Evolutionary conservation across 2,113 vertebrate genomes (phyloP), one percentile per base, ranked within the genome.

Genomic region (Nyctereutes procyonoides): DNA sequence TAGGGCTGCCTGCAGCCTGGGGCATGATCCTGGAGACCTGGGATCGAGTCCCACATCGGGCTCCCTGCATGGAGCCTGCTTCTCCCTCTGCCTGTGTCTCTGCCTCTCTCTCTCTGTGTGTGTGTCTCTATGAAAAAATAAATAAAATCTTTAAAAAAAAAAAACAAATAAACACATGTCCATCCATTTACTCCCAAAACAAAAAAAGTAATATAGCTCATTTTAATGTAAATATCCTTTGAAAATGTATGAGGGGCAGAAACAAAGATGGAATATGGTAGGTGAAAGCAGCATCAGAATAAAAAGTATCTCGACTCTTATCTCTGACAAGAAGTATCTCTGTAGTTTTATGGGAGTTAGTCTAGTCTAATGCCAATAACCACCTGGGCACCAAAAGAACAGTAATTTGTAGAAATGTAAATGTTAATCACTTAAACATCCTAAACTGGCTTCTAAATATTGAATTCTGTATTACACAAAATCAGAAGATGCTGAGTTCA

Each of bases 381-480:
- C 26, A 93, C 8, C 58, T 48, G 14, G 62, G 35, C 8, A 87
- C 24, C 55, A 69, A 80, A 93, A 93, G 62, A 76, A 81, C 74
- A 95, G 35, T 69, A 24, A 43, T 10, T 1, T 51, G n/a, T 15
- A 97, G 71, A 62, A 84, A 43, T 80, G 28, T 19, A 86, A 69
- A 62, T 86, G 14, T 90, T 77, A 71, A 53, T 77, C 69, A 90
- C 22, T 67, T 35, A 95, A 87, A 73, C 32, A 80, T 38, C n/a
- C 48, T 93, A 56, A 56, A 69, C 30, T 76, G 30, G 24, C 24
- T 88, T 26, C 58, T 96, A 69, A 88, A 83, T 88, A 84, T 10
- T 81, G 62, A 97, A 80, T 85, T 92, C 63, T 88, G 5, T 81
- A 81, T 90, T 55, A 53, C 30, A 86, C 88, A 92, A 43, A 56